Percentiles rank a stretch among this genome's conserved stretches.
Evolutionary conservation across 2,888 invertebrate species (phyloP).

Genomic region (Eubasilissa splendida): DNA sequence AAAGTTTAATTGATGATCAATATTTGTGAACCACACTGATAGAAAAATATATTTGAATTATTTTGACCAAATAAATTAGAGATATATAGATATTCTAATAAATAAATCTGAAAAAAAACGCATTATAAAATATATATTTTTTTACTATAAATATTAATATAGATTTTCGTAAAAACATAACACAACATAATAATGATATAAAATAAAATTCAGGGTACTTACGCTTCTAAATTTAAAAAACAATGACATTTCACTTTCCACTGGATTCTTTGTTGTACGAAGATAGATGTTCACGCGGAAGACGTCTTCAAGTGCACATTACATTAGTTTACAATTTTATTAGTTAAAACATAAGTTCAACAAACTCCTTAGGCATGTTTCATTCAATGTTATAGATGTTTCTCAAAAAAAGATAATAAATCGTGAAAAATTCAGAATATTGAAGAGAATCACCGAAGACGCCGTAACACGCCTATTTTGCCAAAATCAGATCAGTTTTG

Average conservation of each 20-base stretch:
- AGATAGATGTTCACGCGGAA: slow-evolving; percentile 12
- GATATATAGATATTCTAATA: no score
- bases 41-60: neutral
- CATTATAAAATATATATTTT: no score
- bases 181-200: no score
- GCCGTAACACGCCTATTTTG: slow-evolving; percentile 11
- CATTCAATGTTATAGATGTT: neutral
- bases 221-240: slow-evolving; percentile 73
- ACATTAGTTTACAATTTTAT: neutral
- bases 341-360: neutral
- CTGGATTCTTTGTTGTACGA: slow-evolving; percentile 35
- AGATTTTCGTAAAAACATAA: no score
- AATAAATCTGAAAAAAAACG: no score
- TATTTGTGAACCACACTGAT: neutral
- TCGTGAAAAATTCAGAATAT: neutral
- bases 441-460: neutral
- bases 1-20: slow-evolving; percentile 10
- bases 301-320: slow-evolving; percentile 13
- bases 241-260: slow-evolving; percentile 66
- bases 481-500: neutral
- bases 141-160: no score
- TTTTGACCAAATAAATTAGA: no score
- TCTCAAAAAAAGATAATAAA: neutral
- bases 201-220: slow-evolving; percentile 62
- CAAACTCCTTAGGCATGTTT: neutral